phyloP scores from a whole-genome alignment of 2,797 vertebrate species.

The Cercopithecus diana region DNA sequence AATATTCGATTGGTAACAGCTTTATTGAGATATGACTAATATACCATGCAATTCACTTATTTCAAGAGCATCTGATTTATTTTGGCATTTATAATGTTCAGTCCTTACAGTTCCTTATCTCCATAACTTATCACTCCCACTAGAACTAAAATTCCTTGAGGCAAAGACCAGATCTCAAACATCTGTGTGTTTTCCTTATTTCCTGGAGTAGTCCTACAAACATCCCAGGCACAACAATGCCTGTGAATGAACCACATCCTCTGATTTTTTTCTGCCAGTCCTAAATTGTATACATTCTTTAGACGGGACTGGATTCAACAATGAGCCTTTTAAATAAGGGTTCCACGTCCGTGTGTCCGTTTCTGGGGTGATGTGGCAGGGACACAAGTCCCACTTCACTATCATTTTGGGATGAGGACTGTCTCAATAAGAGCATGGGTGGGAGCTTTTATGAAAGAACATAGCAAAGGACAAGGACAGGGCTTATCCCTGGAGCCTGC shows the following conservation, averaged over 20 bases:
- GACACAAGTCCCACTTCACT: not conserved
- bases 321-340: not conserved
- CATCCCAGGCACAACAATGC: not conserved
- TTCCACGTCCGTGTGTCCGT: not conserved
- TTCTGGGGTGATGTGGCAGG: not conserved
- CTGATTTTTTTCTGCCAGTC: not conserved
- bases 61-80: not conserved
- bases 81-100: not conserved
- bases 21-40: not conserved
- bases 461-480: not conserved
- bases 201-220: not conserved
- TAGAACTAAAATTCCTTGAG: not conserved
- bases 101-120: not conserved
- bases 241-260: not conserved
- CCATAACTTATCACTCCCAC: not conserved
- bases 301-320: not conserved
- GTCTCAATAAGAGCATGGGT: not conserved
- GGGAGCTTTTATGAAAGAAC: not conserved
- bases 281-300: not conserved
- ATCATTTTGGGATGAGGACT: not conserved
- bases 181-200: not conserved
- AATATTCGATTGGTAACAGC: not conserved
- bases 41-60: not conserved
- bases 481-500: not conserved
- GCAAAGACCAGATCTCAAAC: not conserved